Evolutionary conservation across 2,888 invertebrate species (phyloP).

Genomic region (Torymus texanus): DNA sequence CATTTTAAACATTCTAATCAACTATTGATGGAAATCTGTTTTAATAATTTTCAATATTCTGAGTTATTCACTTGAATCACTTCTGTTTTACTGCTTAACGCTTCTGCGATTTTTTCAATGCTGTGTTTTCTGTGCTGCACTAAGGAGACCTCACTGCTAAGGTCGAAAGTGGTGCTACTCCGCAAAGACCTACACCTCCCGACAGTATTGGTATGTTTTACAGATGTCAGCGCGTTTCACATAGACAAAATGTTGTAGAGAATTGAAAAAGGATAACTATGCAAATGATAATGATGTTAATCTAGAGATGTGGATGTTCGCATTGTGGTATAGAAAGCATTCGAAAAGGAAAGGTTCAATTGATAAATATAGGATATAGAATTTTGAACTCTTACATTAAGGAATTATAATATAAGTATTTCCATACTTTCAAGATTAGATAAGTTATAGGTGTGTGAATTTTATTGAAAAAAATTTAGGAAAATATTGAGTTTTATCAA

Average conservation of each 20-base stretch:
- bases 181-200: slow-evolving; percentile 74
- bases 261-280: neutral
- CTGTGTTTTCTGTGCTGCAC: slow-evolving; percentile 68
- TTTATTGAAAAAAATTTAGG: neutral
- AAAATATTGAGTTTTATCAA: slow-evolving; percentile 14
- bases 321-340: neutral
- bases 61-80: slow-evolving; percentile 24
- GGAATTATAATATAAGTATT: neutral
- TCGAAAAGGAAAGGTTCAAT: neutral
- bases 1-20: slow-evolving; percentile 6
- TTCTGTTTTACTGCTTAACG: slow-evolving; percentile 56
- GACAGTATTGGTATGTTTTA: slow-evolving; percentile 72
- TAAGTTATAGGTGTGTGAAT: slow-evolving; percentile 4
- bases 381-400: no score
- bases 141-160: slow-evolving; percentile 69
- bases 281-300: slow-evolving; percentile 42
- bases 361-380: neutral
- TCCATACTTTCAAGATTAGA: neutral
- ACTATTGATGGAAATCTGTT: slow-evolving; percentile 4
- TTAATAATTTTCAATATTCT: slow-evolving; percentile 39
- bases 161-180: slow-evolving; percentile 67
- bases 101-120: slow-evolving; percentile 57
- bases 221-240: slow-evolving; percentile 45
- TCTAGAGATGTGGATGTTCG: neutral
- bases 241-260: slow-evolving; percentile 32